A percentile compares a stretch with the other conserved stretches of the same genome.
Evolutionary conservation across 1,140 invertebrate genomes (phyloP).

Genomic region (Drosophila erecta): DNA sequence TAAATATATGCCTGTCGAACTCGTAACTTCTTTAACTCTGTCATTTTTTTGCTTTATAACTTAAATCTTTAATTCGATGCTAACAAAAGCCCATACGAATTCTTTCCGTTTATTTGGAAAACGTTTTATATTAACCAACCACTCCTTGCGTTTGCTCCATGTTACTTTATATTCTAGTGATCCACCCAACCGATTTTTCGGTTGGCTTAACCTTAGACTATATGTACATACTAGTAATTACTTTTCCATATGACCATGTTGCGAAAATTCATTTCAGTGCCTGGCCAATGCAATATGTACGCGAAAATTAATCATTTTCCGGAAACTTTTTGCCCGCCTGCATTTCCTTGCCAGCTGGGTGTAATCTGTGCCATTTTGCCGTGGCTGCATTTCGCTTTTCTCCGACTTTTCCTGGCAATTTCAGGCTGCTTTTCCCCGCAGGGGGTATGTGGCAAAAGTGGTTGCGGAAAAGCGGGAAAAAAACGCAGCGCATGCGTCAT

Average conservation of each 20-base stretch:
- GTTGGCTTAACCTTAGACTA: not conserved
- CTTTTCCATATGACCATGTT: not conserved
- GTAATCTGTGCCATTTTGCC: conserved; percentile 45
- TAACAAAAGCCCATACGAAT: no score
- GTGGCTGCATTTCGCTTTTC: conserved; percentile 41
- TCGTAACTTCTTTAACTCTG: not conserved
- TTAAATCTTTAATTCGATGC: not conserved
- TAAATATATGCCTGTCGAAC: not conserved
- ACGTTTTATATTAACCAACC: no score
- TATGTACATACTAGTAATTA: not conserved
- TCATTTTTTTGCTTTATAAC: no score
- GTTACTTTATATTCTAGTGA: no score
- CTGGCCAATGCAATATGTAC: not conserved
- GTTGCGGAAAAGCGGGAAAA: conserved; percentile 3
- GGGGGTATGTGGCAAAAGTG: not conserved
- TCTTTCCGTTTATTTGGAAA: no score
- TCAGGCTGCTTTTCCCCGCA: conserved; percentile 17
- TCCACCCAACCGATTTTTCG: no score
- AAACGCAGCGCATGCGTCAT: conserved; percentile 73
- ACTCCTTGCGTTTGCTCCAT: no score
- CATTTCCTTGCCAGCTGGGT: conserved; percentile 34
- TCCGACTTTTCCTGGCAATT: conserved; percentile 36
- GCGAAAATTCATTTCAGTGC: not conserved
- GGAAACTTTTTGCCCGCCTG: conserved; percentile 5
- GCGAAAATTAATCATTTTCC: conserved; percentile 29